A percentile compares a stretch with the other conserved stretches of the same genome.
phyloP scores from a whole-genome alignment of 1,140 invertebrate species.

The Temnothorax curvispinosus region DNA sequence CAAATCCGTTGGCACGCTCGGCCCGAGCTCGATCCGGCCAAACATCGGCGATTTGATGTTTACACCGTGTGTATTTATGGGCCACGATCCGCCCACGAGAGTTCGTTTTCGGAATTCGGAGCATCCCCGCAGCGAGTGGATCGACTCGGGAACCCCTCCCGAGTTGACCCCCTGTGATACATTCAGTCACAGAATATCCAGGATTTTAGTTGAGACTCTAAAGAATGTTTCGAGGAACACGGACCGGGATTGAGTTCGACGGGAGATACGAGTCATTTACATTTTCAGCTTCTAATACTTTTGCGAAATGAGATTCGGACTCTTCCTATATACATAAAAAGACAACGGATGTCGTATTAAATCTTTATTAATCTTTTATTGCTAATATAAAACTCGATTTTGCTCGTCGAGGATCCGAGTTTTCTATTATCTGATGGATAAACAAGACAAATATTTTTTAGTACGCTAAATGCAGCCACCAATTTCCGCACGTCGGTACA shows the following conservation, averaged over 20 bases:
- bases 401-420: not conserved
- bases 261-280: not conserved
- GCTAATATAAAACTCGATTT: not conserved
- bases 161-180: constrained; percentile 56
- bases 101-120: constrained; percentile 74
- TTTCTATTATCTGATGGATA: not conserved
- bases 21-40: constrained; percentile 73
- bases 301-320: not conserved
- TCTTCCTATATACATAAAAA: constrained; percentile 1
- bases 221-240: constrained; percentile 37
- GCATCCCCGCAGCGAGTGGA: constrained; percentile 70
- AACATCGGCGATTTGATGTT: constrained; percentile 80
- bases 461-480: constrained; percentile 7
- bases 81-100: constrained; percentile 81
- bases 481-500: constrained; percentile 4
- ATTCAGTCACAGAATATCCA: constrained; percentile 22
- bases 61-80: constrained; percentile 83
- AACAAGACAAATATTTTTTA: constrained; percentile 8
- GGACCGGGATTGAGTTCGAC: not conserved
- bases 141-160: constrained; percentile 58
- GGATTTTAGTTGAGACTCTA: constrained; percentile 4
- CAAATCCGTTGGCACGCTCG: constrained; percentile 70
- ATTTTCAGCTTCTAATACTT: not conserved
- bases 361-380: not conserved
- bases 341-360: constrained; percentile 6